Percentiles rank a stretch among this genome's conserved stretches.
phyloP scores from a whole-genome alignment of 2,113 vertebrate species.

The Bos taurus region DNA sequence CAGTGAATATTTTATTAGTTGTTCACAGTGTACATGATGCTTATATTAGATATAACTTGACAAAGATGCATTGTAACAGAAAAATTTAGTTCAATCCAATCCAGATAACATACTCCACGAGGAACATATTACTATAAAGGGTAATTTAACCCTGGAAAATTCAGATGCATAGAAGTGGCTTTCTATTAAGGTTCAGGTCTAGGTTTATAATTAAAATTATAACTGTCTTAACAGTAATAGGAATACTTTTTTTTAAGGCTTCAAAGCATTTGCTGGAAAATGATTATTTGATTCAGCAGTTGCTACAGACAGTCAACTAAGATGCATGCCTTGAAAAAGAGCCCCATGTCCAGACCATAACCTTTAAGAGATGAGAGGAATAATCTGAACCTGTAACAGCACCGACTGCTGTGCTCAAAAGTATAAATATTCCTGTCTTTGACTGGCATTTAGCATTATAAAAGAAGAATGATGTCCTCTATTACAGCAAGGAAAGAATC shows the following conservation, averaged over 20 bases:
- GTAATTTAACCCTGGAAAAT: conserved; percentile 14
- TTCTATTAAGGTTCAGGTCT: background rate
- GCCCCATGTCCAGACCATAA: conserved; percentile 38
- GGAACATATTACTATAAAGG: conserved; percentile 7
- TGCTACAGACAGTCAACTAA: conserved; percentile 45
- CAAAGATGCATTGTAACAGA: conserved; percentile 1
- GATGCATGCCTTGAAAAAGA: conserved; percentile 52
- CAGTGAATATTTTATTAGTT: background rate
- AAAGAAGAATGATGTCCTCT: conserved; percentile 65
- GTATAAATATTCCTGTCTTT: conserved; percentile 67
- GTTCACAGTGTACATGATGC: background rate
- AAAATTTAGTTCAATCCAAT: background rate
- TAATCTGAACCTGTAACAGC: conserved; percentile 54
- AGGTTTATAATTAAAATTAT: conserved; percentile 40
- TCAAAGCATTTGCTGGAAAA: conserved; percentile 35
- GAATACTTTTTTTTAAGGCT: conserved; percentile 36
- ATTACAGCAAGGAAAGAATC: conserved; percentile 49
- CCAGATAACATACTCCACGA: background rate
- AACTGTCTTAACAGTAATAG: background rate
- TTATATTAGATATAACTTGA: conserved; percentile 8
- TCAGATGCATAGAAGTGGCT: background rate
- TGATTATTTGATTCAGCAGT: conserved; percentile 49
- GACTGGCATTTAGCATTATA: conserved; percentile 71
- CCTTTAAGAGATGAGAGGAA: conserved; percentile 65
- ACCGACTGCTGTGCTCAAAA: conserved; percentile 9